Evolutionary conservation across 2,113 vertebrate genomes (phyloP).

Genomic region (Camelus bactrianus): DNA sequence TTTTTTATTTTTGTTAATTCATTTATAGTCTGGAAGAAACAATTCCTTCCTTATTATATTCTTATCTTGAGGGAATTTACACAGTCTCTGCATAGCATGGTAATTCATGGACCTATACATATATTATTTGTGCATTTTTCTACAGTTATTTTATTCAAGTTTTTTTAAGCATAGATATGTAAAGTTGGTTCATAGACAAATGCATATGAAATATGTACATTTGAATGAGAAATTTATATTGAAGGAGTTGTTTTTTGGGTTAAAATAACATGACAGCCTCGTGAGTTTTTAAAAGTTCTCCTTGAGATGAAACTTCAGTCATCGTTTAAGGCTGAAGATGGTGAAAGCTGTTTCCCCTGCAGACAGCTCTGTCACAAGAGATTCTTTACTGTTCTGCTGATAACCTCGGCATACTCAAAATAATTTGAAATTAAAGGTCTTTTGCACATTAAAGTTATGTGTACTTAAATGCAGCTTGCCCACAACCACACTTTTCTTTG

Average conservation of each 20-base stretch:
- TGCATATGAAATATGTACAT: not conserved
- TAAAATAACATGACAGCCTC: slow-evolving; percentile 10
- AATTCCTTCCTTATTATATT: not conserved
- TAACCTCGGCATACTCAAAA: not conserved
- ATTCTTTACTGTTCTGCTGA: not conserved
- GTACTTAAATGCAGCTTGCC: not conserved
- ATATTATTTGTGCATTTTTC: not conserved
- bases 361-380: not conserved
- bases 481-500: not conserved
- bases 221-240: not conserved
- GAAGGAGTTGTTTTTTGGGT: not conserved
- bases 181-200: not conserved
- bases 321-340: not conserved
- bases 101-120: not conserved
- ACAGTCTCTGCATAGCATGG: not conserved
- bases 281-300: not conserved
- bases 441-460: not conserved
- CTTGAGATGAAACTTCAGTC: not conserved
- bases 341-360: not conserved
- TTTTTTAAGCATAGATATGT: not conserved
- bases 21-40: not conserved
- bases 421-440: not conserved
- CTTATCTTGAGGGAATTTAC: slow-evolving; percentile 7
- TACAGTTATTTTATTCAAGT: not conserved
- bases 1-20: not conserved